Conservation (phyloP, 2,113 vertebrate genomes). For the Alosa alosa region DNA sequence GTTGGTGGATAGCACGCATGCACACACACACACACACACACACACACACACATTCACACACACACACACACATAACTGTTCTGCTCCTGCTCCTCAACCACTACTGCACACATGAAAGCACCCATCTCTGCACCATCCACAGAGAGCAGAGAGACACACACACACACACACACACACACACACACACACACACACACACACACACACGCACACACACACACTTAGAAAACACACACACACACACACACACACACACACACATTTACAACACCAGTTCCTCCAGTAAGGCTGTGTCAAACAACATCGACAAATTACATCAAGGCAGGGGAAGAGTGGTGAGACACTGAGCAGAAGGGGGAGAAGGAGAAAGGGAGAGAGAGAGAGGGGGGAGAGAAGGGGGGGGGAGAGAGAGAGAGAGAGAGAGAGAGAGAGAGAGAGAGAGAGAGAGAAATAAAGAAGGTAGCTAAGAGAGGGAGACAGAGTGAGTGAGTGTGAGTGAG, state of each 20-base stretch:
- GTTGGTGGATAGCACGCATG: background rate
- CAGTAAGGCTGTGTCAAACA: background rate
- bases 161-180: conserved; percentile 23
- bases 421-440: background rate
- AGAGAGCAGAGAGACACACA: conserved; percentile 6
- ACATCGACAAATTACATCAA: conserved; percentile 25
- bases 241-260: conserved; percentile 1
- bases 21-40: background rate
- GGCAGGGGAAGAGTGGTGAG: background rate
- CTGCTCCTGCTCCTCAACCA: background rate
- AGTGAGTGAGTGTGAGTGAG: background rate
- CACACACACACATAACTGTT: too few species aligned
- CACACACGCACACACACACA: too few species aligned
- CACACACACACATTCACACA: background rate
- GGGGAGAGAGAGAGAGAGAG: background rate
- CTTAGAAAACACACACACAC: conserved; percentile 4
- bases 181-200: conserved; percentile 19
- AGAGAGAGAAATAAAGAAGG: background rate
- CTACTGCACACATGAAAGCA: too few species aligned
- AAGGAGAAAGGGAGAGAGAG: background rate
- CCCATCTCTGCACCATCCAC: too few species aligned
- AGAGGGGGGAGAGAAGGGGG: background rate
- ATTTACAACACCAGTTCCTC: background rate
- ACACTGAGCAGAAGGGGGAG: background rate
- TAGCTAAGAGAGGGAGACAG: background rate